phyloP scores from a whole-genome alignment of 2,888 invertebrate genomes.

The Steinernema scapterisci region DNA sequence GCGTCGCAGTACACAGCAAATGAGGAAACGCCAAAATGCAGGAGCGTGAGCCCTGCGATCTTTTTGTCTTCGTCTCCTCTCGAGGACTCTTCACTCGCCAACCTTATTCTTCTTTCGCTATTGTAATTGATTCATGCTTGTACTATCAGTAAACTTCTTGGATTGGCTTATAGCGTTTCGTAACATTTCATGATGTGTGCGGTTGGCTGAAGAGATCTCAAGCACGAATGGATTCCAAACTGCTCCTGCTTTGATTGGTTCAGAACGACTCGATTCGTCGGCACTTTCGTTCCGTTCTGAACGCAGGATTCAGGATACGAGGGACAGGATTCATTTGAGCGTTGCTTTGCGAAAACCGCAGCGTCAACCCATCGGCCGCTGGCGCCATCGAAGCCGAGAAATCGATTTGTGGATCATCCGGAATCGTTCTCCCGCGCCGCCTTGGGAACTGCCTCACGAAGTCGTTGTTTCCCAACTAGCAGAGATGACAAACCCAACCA shows the following conservation, averaged over 20 bases:
- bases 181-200: no score
- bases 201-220: constrained; percentile 85
- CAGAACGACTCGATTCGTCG: constrained; percentile 50
- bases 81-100: no score
- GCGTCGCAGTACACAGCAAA: no score
- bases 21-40: no score
- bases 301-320: background rate
- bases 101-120: no score
- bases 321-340: background rate
- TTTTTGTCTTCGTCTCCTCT: no score
- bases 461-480: no score
- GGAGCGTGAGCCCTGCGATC: no score
- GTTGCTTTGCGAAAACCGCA: background rate
- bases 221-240: constrained; percentile 74
- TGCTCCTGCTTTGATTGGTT: constrained; percentile 62
- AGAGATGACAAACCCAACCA: no score
- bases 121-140: no score
- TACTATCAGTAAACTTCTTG: no score
- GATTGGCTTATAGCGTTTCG: no score
- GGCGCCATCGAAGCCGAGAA: background rate
- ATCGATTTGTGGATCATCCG: background rate
- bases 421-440: background rate
- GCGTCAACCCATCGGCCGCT: background rate
- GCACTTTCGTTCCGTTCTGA: background rate
- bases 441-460: background rate